phyloP scores from a whole-genome alignment of 2,113 vertebrate genomes.

The Ammodytes dubius region DNA sequence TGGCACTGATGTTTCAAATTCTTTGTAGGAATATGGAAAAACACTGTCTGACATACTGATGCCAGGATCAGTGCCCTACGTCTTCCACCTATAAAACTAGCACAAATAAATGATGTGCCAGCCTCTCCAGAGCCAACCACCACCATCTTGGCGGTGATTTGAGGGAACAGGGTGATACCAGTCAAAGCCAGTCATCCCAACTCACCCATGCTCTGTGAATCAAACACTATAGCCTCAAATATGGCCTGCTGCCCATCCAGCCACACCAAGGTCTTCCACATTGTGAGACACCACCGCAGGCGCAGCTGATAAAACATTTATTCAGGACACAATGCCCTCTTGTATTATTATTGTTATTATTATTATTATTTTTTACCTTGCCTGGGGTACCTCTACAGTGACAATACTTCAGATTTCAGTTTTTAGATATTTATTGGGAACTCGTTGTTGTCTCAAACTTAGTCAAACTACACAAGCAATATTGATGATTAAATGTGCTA shows the following conservation, averaged over 20 bases:
- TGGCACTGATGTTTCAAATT: too few species aligned
- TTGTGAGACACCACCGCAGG: neutral
- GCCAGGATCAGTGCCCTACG: slow-evolving; percentile 31
- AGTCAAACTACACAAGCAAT: neutral
- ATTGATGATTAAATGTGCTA: neutral
- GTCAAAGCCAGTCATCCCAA: neutral
- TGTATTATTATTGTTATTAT: too few species aligned
- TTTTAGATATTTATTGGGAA: neutral
- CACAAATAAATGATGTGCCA: slow-evolving; percentile 33
- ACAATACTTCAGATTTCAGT: neutral
- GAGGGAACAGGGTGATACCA: slow-evolving; percentile 20
- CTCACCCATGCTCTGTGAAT: slow-evolving; percentile 1
- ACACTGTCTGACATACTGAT: too few species aligned
- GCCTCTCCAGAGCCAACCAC: slow-evolving; percentile 29
- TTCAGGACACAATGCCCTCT: neutral
- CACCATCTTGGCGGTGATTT: slow-evolving; percentile 25
- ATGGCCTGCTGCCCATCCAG: neutral
- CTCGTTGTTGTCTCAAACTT: neutral
- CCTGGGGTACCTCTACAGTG: neutral
- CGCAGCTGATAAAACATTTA: neutral
- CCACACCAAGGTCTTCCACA: neutral
- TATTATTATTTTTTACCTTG: neutral
- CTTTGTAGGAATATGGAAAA: neutral
- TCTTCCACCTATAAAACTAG: slow-evolving; percentile 18
- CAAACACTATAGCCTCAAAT: neutral